Evolutionary conservation across 2,797 vertebrate genomes (phyloP).

Genomic region (Phoxinus dragarum): DNA sequence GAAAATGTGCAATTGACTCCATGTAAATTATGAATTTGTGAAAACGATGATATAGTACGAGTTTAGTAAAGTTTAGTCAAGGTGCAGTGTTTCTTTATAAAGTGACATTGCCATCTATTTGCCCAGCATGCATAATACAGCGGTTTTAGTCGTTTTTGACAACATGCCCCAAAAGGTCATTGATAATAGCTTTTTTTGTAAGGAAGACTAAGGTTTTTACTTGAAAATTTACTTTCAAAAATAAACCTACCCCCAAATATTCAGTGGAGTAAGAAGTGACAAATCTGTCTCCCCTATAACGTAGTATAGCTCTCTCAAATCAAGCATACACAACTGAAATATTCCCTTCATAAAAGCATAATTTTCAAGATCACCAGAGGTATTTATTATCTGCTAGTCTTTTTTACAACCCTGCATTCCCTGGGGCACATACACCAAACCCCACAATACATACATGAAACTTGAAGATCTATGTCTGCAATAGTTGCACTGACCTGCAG

Average conservation of each 20-base stretch:
- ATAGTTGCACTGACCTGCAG: conserved; percentile 84
- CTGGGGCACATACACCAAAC: conserved; percentile 2
- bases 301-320: not conserved
- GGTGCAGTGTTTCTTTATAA: too few species aligned
- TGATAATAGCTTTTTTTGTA: not conserved
- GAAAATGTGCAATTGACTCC: not conserved
- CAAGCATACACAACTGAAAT: not conserved
- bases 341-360: not conserved
- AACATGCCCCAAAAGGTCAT: not conserved
- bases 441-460: not conserved
- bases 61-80: too few species aligned
- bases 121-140: not conserved
- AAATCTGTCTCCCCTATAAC: not conserved
- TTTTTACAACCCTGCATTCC: not conserved
- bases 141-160: not conserved
- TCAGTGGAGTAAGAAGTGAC: too few species aligned
- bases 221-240: not conserved
- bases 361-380: not conserved
- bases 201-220: not conserved
- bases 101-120: too few species aligned
- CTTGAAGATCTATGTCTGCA: not conserved
- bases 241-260: not conserved
- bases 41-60: too few species aligned
- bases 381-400: not conserved
- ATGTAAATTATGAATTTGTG: too few species aligned